Evolutionary conservation across 2,113 vertebrate genomes (phyloP).

Genomic region (Peromyscus californicus): DNA sequence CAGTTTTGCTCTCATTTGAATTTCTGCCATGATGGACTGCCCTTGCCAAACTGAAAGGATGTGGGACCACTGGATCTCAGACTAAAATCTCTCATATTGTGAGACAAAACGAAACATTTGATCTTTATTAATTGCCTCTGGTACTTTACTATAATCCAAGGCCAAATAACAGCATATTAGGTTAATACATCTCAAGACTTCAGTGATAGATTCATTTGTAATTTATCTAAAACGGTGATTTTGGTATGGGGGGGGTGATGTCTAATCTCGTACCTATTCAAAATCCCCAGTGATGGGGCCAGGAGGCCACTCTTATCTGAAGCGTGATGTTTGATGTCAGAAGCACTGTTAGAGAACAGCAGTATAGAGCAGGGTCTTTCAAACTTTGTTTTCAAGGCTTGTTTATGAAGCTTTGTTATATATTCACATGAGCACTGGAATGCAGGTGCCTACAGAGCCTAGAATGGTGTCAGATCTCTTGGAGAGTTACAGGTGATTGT

Average conservation of each 20-base stretch:
- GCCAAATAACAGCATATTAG: neutral
- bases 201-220: neutral
- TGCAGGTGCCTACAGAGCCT: neutral
- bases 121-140: neutral
- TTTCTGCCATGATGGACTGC: neutral
- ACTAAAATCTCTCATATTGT: neutral
- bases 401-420: neutral
- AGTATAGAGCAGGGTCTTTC: neutral
- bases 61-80: neutral
- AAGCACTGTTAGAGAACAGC: neutral
- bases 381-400: neutral
- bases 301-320: neutral
- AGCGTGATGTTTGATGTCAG: neutral
- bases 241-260: neutral
- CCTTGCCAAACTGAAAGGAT: neutral
- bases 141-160: neutral
- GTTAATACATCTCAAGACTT: neutral
- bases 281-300: neutral
- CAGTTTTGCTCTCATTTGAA: neutral
- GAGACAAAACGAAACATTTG: neutral
- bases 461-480: neutral
- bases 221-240: constrained; percentile 18
- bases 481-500: neutral
- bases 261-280: neutral
- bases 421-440: neutral